Percentiles rank a stretch among this genome's conserved stretches.
Conservation (phyloP, 2,888 invertebrate genomes). For the Norana najaformis region DNA sequence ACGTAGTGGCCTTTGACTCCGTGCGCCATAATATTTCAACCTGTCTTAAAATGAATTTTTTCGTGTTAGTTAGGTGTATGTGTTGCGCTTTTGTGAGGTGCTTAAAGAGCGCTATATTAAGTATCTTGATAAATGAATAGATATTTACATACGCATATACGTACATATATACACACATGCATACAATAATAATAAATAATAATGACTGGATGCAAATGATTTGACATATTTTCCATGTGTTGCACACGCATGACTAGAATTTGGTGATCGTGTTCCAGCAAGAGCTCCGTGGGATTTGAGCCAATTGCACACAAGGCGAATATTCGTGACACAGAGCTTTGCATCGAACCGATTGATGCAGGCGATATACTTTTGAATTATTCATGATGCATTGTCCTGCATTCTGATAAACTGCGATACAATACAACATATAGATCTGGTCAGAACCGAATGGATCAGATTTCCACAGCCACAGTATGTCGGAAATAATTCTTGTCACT, state of each 20-base stretch:
- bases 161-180: no score
- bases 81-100: no score
- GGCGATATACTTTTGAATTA: background rate
- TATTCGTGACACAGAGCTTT: no score
- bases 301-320: background rate
- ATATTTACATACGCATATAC: no score
- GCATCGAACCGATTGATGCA: no score
- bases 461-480: background rate
- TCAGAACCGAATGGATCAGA: background rate
- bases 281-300: background rate
- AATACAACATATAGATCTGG: background rate
- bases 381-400: background rate
- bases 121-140: no score
- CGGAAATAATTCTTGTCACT: background rate
- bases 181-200: no score
- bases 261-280: background rate
- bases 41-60: no score
- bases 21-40: no score
- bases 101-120: no score
- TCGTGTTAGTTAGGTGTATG: no score
- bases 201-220: background rate
- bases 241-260: background rate
- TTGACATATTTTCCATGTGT: background rate
- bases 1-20: no score
- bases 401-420: background rate